phyloP scores from a whole-genome alignment of 2,888 invertebrate genomes.

The Xestoiulus laeticollis region DNA sequence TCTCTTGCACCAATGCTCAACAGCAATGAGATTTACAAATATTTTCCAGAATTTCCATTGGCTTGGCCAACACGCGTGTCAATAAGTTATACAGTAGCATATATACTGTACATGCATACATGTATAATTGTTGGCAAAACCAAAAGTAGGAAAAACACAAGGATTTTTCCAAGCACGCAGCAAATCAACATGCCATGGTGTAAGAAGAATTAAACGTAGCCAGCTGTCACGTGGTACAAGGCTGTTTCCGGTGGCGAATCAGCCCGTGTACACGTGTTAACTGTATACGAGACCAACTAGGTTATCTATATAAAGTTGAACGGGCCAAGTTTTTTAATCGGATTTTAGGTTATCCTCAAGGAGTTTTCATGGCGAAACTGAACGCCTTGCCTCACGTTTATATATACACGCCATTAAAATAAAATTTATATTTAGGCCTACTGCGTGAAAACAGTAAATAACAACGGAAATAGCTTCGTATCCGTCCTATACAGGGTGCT shows the following conservation, averaged over 20 bases:
- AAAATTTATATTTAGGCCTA: constrained; percentile 15
- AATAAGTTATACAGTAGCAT: neutral
- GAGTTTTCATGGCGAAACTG: neutral
- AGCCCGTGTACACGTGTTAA: constrained; percentile 4
- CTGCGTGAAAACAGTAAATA: neutral
- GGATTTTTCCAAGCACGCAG: neutral
- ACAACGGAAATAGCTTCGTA: constrained; percentile 1
- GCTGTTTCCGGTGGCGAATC: neutral
- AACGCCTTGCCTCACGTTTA: neutral
- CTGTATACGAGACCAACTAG: neutral
- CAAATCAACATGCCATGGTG: neutral
- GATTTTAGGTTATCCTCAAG: constrained; percentile 21
- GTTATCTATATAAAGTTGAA: constrained; percentile 36
- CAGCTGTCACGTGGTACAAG: neutral
- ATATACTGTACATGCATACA: too few species aligned
- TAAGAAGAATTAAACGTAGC: neutral
- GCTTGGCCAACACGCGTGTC: neutral
- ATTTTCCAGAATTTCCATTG: neutral
- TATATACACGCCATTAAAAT: constrained; percentile 17
- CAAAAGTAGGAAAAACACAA: neutral
- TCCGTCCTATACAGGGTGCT: neutral
- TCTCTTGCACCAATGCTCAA: neutral
- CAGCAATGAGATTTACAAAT: neutral
- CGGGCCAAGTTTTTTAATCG: constrained; percentile 16
- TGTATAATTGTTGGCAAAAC: too few species aligned